Evolutionary conservation across 2,888 invertebrate genomes (phyloP), one percentile per base, ranked within the genome.

Genomic region (Eledone cirrhosa): DNA sequence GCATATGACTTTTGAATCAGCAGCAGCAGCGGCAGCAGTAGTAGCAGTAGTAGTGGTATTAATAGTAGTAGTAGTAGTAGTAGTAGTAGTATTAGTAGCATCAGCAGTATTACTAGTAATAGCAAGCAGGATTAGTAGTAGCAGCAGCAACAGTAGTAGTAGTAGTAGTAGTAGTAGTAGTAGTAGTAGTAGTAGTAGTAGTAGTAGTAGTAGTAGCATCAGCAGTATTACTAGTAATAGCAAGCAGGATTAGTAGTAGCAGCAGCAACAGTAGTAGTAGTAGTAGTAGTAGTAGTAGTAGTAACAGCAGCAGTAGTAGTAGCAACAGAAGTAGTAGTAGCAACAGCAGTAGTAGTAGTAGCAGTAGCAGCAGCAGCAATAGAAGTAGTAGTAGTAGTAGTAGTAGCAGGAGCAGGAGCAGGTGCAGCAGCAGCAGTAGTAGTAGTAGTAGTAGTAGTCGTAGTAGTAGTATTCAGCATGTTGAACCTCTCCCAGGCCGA

Each of bases 311-410:
- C 13, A 13, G n/a, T 1, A 2, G 27, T 2, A 3, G 3, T 8
- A 27, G 65, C 47, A 78, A 65, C 53, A 78, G 78, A 53, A 78
- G 78, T 48, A 78, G 78, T 74, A 78, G 78, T 74, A 78, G 78
- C 31, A 78, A 53, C 27, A 29, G 78, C 33, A 78, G 78, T 41
- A 41, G 5, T 11, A 8, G 41, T 3, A 41, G 41, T 11, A 41
- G 5, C 41, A 8, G 41, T 11, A 41, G 41, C 3, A 41, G 41
- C 11, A 41, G 41, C 11, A 41, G 41, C 11, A 41, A 11, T 41
- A 41, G 41, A 8, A 41, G 41, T 41, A 41, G 41, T 41, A 41
- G 41, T 41, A 41, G 41, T 41, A 2, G 41, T 41, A 2, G 1
- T 41, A 2, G 41, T 41, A 11, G 2, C n/a, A 59, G 59, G 16